Percentiles rank a stretch among this genome's conserved stretches.
Evolutionary conservation across 2,888 invertebrate genomes (phyloP).

Genomic region (Oscheius onirici): DNA sequence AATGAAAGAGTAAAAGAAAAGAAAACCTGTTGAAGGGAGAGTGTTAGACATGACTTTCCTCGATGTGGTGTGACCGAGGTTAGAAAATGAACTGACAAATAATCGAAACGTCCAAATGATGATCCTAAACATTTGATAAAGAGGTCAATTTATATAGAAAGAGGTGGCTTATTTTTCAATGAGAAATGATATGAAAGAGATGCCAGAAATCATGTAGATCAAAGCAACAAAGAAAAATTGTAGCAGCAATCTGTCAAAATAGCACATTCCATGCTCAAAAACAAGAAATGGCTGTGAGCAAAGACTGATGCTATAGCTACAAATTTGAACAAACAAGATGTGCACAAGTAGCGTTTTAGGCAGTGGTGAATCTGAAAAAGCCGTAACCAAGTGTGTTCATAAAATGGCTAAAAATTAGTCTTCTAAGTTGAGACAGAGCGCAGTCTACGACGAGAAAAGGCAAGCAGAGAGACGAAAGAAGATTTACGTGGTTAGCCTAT

Average conservation of each 20-base stretch:
- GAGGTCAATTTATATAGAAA: background rate
- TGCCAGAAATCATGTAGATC: background rate
- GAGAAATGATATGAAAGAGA: background rate
- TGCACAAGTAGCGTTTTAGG: background rate
- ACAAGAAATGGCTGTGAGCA: background rate
- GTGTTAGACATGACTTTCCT: constrained; percentile 8
- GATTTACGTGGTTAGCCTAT: too few species aligned
- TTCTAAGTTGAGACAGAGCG: background rate
- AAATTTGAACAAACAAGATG: background rate
- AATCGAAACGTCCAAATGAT: constrained; percentile 9
- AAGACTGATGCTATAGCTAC: constrained; percentile 4
- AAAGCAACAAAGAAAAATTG: background rate
- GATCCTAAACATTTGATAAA: background rate
- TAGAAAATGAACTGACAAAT: background rate
- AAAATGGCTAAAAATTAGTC: background rate
- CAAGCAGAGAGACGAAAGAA: too few species aligned
- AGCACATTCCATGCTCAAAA: background rate
- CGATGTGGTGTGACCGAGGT: background rate
- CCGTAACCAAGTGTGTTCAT: background rate
- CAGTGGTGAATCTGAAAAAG: background rate
- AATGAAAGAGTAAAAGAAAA: background rate
- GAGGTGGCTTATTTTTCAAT: background rate
- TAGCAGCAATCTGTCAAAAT: background rate
- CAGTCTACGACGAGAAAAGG: background rate
- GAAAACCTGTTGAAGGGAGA: background rate